These are phyloP conservation scores for Rhinolophus sinicus DNA, from an alignment of 2,113 vertebrate genomes.

Conservation along the genomic window DNA sequence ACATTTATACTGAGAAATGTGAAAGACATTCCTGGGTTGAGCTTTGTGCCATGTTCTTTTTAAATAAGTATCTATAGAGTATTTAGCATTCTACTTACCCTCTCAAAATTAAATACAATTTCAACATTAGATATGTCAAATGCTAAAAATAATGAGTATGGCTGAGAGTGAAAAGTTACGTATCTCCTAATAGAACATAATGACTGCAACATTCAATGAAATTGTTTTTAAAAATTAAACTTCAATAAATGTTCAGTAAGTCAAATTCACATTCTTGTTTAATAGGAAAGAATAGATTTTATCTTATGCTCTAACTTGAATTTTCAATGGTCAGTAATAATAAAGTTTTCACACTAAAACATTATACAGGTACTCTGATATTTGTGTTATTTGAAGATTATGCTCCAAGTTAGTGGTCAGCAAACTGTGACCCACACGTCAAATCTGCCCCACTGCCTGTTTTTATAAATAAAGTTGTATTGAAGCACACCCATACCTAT, in stretches of 20 bases:
- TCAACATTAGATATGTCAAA: constrained; percentile 19
- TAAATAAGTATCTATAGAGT: neutral
- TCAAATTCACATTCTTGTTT: constrained; percentile 19
- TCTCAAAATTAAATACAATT: constrained; percentile 5
- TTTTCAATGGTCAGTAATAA: neutral
- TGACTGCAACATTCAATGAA: neutral
- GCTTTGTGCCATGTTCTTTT: neutral
- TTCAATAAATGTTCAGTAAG: neutral
- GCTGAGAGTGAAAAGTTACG: neutral
- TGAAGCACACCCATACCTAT: neutral
- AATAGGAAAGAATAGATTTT: neutral
- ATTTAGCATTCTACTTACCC: neutral
- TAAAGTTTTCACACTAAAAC: neutral
- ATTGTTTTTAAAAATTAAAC: neutral
- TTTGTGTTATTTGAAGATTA: neutral
- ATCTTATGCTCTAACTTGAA: neutral
- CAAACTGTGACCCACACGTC: neutral
- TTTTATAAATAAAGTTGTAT: neutral
- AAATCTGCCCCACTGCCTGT: neutral
- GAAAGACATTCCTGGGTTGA: neutral
- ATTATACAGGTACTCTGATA: too few relatives aligned
- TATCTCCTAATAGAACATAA: neutral
- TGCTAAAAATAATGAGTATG: neutral
- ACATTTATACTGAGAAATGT: neutral
- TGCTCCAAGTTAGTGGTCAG: neutral